These are phyloP conservation scores for Drosophila kurseongensis DNA, from an alignment of 1,140 invertebrate species.

Conservation along the genomic window DNA sequence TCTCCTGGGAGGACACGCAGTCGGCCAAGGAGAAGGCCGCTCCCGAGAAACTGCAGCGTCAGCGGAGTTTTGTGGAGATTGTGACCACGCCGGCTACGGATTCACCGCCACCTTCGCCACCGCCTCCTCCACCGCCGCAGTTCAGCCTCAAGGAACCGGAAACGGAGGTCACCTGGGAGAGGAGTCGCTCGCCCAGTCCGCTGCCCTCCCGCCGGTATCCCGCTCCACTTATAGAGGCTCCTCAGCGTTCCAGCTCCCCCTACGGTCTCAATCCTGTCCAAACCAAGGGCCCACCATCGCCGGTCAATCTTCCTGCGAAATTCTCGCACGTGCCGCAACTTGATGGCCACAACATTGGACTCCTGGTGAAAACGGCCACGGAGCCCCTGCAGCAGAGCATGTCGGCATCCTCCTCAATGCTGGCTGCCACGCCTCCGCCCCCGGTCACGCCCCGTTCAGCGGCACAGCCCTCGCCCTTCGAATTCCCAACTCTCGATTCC, in stretches of 20 bases:
- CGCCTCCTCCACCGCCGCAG: conserved; percentile 6
- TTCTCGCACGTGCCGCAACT: conserved; percentile 68
- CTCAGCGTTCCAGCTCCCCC: conserved; percentile 65
- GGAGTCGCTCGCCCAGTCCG: conserved; percentile 65
- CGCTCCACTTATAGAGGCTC: conserved; percentile 70
- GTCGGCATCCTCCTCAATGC: conserved; percentile 60
- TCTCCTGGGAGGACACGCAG: conserved; percentile 75
- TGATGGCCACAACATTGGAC: conserved; percentile 77
- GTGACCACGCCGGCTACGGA: conserved; percentile 44
- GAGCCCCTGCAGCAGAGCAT: conserved; percentile 63
- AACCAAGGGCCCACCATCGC: conserved; percentile 16
- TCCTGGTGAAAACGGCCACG: conserved; percentile 67
- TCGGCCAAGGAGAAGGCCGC: conserved; percentile 3
- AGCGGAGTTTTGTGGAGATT: conserved; percentile 66
- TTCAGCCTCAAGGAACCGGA: conserved; percentile 10
- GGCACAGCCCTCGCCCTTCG: conserved; percentile 58
- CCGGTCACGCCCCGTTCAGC: conserved; percentile 57
- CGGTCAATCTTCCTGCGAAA: conserved; percentile 26
- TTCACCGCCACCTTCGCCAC: conserved; percentile 12
- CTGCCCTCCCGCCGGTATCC: conserved; percentile 69
- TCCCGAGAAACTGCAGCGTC: conserved; percentile 32
- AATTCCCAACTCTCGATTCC: conserved; percentile 32
- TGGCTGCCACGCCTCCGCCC: conserved; percentile 59
- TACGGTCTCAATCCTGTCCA: conserved; percentile 69
- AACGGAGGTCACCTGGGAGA: conserved; percentile 28